A percentile compares a stretch with the other conserved stretches of the same genome.
phyloP scores from a whole-genome alignment of 2,888 invertebrate species.

The Aphidoletes aphidimyza region DNA sequence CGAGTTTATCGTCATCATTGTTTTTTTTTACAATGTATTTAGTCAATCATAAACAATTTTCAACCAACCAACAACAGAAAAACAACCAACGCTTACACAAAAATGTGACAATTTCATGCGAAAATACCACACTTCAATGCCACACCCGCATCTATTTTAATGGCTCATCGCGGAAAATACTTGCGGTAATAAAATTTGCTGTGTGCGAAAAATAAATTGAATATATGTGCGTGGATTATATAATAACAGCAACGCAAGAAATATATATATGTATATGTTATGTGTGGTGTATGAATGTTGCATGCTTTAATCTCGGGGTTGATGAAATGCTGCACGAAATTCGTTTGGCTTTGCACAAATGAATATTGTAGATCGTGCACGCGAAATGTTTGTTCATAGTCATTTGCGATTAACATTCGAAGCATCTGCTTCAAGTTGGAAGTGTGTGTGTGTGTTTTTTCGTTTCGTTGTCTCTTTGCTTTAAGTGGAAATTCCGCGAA shows the following conservation, averaged over 20 bases:
- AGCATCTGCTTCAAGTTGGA: background rate
- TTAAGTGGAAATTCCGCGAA: background rate
- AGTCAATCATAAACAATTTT: conserved; percentile 19
- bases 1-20: background rate
- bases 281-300: background rate
- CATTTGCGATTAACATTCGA: background rate
- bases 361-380: too few species aligned
- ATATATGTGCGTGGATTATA: conserved; percentile 12
- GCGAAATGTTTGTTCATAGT: background rate
- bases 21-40: conserved; percentile 1
- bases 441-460: too few species aligned
- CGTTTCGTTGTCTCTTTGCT: conserved; percentile 22
- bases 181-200: conserved; percentile 37
- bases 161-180: conserved; percentile 17
- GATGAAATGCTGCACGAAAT: background rate
- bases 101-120: background rate
- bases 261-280: too few species aligned
- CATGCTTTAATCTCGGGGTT: background rate
- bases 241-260: background rate
- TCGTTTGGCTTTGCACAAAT: too few species aligned
- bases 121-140: background rate
- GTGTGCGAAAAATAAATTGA: conserved; percentile 9
- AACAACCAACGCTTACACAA: background rate
- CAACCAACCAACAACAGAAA: background rate
- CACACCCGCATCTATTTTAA: conserved; percentile 13